These are phyloP conservation scores for Muntiacus reevesi DNA, from an alignment of 2,113 vertebrate genomes.

Conservation along the genomic window DNA sequence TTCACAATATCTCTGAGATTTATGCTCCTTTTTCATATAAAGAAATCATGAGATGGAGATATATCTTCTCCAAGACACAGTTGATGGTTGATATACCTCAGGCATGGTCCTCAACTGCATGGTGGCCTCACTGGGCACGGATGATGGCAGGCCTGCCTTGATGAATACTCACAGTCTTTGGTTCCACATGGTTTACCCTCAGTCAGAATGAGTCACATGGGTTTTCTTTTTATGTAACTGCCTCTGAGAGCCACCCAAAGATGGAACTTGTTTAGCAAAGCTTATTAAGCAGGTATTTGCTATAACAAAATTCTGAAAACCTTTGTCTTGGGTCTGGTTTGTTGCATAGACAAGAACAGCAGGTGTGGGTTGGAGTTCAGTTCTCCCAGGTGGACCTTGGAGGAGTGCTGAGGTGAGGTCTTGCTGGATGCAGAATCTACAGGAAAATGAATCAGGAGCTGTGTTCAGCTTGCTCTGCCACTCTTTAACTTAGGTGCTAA, in stretches of 20 bases:
- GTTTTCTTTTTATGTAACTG: neutral
- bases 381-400: neutral
- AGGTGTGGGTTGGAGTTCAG: neutral
- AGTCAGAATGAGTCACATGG: neutral
- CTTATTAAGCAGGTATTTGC: neutral
- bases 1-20: neutral
- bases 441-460: neutral
- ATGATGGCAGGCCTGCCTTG: neutral
- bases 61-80: neutral
- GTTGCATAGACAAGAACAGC: neutral
- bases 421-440: neutral
- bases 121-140: neutral
- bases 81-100: neutral
- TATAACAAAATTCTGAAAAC: neutral
- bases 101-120: neutral
- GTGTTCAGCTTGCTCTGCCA: neutral
- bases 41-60: neutral
- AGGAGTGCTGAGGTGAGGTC: neutral
- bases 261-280: neutral
- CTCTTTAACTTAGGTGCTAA: neutral
- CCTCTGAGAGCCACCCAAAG: neutral
- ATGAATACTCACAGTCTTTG: neutral
- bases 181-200: neutral
- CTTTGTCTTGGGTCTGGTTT: neutral
- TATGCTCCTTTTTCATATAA: neutral